Evolutionary conservation across 2,113 vertebrate genomes (phyloP).

Genomic region (Climacteris rufus): DNA sequence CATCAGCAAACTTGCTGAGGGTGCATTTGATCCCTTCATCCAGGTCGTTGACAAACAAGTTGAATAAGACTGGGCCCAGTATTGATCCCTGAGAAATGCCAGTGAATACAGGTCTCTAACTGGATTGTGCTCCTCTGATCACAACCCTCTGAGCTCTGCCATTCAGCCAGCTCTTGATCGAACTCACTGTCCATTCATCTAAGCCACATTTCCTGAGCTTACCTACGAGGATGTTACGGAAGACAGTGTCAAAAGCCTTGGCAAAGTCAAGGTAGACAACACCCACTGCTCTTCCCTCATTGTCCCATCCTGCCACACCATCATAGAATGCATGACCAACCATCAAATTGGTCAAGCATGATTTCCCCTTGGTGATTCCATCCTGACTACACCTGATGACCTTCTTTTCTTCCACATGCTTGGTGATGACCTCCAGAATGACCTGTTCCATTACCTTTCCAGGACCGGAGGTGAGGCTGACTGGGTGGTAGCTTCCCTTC

Average conservation of each 20-base stretch:
- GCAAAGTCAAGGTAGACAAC: not conserved
- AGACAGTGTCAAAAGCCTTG: not conserved
- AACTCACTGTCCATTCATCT: not conserved
- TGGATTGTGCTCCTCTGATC: not conserved
- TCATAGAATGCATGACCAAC: not conserved
- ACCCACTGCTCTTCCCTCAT: not conserved
- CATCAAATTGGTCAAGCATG: not conserved
- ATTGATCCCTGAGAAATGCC: not conserved
- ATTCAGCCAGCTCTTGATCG: not conserved
- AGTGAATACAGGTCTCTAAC: not conserved
- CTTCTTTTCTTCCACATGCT: not conserved
- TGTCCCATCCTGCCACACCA: not conserved
- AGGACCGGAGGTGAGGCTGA: not conserved
- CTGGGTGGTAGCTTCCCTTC: fast-evolving
- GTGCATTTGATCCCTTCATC: not conserved
- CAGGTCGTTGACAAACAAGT: not conserved
- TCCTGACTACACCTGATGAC: not conserved
- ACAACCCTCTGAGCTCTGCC: not conserved
- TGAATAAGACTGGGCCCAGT: not conserved
- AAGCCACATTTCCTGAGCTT: not conserved
- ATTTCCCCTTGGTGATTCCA: not conserved
- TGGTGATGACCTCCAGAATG: not conserved
- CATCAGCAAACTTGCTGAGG: not conserved
- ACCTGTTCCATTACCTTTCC: not conserved
- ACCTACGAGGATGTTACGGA: not conserved